Base-by-base conservation (phyloP, 2,797 vertebrate species). In the Urosaurus nigricauda region DNA sequence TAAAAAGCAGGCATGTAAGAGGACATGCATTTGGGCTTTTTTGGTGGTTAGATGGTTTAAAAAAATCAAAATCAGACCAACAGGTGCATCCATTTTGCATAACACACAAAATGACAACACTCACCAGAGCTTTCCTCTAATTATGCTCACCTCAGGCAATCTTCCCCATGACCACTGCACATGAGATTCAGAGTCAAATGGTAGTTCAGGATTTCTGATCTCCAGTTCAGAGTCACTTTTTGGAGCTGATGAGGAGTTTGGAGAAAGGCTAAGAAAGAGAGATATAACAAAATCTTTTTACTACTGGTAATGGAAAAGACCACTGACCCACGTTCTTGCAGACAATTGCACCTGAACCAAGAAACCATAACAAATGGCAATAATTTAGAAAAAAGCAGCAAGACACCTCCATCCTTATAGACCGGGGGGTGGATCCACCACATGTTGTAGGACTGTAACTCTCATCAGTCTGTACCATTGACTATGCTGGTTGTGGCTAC, bases 171-270 rank as follows among this genome's bases (percentile, higher is more conserved):
- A 96, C 99, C 99, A 99, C 93, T 98, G 97, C 94, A 99, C 95
- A 79, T 96, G 97, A 87, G 98, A 97, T 79, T 97, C 98, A 47
- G 95, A 85, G 63, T 90, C 91, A 58, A 91, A 70, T 53, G 90
- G 9, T 83, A 94, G 93, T 89, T 98, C 97, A 0, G 95, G 96
- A 0, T 88, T 79, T 95, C 96, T 97, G 29, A 98, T 81, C 93
- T 98, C 94, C 87, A 99, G 96, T 95, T 99, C 99, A 0, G 99
- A 99, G 95, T 99, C 99, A 26, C 98, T 99, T 96, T 97, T 98
- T 2, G 98, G 97, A 91, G 98, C 97, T 0, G 96, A 93, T 0
- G 95, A 77, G 1, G 94, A 97, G 71, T 93, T 97, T 11, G 81
- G 83, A 8, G 94, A 94, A 63, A 97, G 95, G 86, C 96, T 98